These are phyloP conservation scores for Keiferia lycopersicella DNA, from an alignment of 2,888 invertebrate genomes.

Conservation along the genomic window DNA sequence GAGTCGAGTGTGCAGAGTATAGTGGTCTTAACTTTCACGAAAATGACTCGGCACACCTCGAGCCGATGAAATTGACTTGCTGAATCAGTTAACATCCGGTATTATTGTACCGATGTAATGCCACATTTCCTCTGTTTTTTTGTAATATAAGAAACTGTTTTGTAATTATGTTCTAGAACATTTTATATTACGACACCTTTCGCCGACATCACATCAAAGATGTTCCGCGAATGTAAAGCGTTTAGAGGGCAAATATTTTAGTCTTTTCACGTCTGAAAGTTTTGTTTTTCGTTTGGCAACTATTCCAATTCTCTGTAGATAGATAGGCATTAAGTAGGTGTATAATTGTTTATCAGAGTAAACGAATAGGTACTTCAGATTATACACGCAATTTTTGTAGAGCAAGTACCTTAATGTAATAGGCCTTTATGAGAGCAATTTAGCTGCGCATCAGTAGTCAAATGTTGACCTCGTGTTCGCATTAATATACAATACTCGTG, in stretches of 20 bases:
- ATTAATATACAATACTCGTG: conserved; percentile 45
- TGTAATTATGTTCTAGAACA: conserved; percentile 6
- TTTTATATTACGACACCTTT: neutral
- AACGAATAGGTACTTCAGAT: too few species aligned
- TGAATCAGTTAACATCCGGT: conserved; percentile 18
- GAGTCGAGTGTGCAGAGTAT: neutral
- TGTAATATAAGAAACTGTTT: neutral
- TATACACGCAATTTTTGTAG: too few species aligned
- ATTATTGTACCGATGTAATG: neutral
- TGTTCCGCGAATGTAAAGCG: conserved; percentile 2
- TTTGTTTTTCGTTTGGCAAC: conserved; percentile 1
- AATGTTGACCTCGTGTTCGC: conserved; percentile 54
- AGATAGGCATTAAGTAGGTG: too few species aligned
- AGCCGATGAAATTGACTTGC: conserved; percentile 4
- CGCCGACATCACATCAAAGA: conserved; percentile 1
- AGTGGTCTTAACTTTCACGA: conserved; percentile 24
- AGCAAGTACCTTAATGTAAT: neutral
- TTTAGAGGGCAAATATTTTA: conserved; percentile 18
- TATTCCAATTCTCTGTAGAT: too few species aligned
- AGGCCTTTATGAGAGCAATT: neutral
- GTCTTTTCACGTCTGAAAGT: neutral
- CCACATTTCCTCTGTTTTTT: neutral
- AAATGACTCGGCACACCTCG: conserved; percentile 20
- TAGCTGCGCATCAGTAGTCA: neutral
- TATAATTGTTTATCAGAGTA: too few species aligned